Percentiles rank a stretch among this genome's conserved stretches.
Evolutionary conservation across 35 echinoderm and acorn worm species (phyloP).

Genomic region (Hemicentrotus pulcherrimus): DNA sequence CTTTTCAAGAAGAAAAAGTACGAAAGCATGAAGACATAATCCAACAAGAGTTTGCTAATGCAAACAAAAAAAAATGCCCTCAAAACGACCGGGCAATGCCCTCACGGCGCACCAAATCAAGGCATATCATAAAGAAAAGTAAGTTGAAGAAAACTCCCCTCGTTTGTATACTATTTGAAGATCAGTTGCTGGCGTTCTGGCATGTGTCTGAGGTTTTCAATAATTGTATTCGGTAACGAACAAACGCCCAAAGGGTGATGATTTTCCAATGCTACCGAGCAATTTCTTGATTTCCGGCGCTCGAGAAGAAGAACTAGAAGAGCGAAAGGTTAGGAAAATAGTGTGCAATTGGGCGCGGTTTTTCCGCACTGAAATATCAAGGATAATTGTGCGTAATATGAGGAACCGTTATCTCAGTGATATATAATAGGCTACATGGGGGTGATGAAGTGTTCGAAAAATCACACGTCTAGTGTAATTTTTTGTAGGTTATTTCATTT

Average conservation of each 20-base stretch:
- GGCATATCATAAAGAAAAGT: neutral
- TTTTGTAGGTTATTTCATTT: neutral
- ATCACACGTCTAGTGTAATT: neutral
- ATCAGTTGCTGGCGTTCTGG: neutral
- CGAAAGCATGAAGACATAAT: too few relatives aligned
- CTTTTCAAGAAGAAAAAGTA: too few relatives aligned
- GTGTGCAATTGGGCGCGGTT: constrained; percentile 15
- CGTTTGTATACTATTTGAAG: neutral
- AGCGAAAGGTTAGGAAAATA: constrained; percentile 18
- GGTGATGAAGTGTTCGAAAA: neutral
- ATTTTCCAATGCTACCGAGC: neutral
- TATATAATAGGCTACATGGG: neutral
- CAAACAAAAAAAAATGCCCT: too few relatives aligned
- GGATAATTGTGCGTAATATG: constrained; percentile 10
- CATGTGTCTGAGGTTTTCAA: constrained; percentile 1
- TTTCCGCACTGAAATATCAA: constrained; percentile 3
- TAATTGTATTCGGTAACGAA: constrained; percentile 19
- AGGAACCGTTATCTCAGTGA: neutral
- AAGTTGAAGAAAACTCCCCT: neutral
- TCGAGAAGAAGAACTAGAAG: neutral
- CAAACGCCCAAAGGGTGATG: constrained; percentile 9
- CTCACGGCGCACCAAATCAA: neutral
- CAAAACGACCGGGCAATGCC: neutral
- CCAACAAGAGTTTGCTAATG: too few relatives aligned
- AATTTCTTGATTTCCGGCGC: constrained; percentile 1